phyloP scores from a whole-genome alignment of 2,888 invertebrate species.

The Euplagia quadripunctaria region DNA sequence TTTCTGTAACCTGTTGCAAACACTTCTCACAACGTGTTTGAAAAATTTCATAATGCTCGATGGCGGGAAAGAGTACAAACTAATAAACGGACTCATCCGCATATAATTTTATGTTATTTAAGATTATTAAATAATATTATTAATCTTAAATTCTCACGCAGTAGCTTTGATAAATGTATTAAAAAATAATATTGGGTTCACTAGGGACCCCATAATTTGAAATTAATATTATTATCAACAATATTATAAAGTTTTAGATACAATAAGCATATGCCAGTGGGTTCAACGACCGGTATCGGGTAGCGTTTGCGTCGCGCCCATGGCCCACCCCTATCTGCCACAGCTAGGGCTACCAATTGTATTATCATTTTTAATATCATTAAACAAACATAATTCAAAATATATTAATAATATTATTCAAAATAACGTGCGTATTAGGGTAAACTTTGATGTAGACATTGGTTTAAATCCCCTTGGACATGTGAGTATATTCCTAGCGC shows the following conservation, averaged over 20 bases:
- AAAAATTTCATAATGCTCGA: background rate
- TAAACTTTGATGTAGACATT: no score
- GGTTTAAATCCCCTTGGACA: no score
- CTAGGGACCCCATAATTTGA: slow-evolving; percentile 1
- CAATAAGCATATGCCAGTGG: slow-evolving; percentile 33
- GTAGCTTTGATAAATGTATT: background rate
- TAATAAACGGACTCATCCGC: background rate
- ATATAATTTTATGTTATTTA: background rate
- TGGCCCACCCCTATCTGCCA: slow-evolving; percentile 44
- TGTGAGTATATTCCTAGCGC: no score
- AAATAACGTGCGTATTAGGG: background rate
- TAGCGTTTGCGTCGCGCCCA: slow-evolving; percentile 45
- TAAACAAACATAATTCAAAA: background rate
- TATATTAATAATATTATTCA: background rate
- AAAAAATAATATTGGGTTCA: background rate
- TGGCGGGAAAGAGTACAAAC: background rate
- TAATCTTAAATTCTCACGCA: background rate
- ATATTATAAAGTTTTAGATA: slow-evolving; percentile 33
- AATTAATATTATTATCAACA: slow-evolving; percentile 18
- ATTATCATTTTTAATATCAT: slow-evolving; percentile 1
- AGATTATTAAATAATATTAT: background rate
- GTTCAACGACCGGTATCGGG: slow-evolving; percentile 48
- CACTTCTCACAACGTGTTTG: background rate
- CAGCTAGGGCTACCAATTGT: slow-evolving; percentile 23
- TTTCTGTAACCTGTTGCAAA: no score